phyloP scores from a whole-genome alignment of 2,888 invertebrate genomes.

The Nemotelus nigrinus region DNA sequence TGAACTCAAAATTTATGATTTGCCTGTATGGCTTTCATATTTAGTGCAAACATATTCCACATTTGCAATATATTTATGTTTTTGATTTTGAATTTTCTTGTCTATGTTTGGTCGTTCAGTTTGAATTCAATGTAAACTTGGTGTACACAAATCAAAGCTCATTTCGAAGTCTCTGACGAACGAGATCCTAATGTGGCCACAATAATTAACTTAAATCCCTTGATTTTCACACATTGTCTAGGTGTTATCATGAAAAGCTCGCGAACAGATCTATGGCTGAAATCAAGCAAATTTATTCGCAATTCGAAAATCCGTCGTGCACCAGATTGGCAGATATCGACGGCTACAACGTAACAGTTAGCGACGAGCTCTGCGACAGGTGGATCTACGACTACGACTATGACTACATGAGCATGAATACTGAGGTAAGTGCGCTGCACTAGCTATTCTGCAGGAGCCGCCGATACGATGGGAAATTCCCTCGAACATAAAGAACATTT shows the following conservation, averaged over 20 bases:
- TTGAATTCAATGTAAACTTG: no score
- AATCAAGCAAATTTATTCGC: constrained; percentile 61
- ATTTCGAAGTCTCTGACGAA: no score
- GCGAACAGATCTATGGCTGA: constrained; percentile 62
- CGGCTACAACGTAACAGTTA: constrained; percentile 59
- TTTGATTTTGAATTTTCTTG: no score
- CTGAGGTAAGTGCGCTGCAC: constrained; percentile 67
- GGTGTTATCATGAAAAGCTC: constrained; percentile 63
- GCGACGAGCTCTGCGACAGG: constrained; percentile 63
- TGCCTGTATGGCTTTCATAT: no score
- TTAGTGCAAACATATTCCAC: no score
- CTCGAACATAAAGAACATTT: no score
- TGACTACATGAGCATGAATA: constrained; percentile 70
- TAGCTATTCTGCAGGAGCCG: not conserved
- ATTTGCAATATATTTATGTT: no score
- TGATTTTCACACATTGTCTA: constrained; percentile 40
- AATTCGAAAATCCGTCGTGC: constrained; percentile 61
- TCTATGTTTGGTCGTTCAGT: no score
- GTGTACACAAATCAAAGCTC: no score
- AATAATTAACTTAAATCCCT: not conserved
- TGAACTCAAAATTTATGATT: no score
- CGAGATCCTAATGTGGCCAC: no score
- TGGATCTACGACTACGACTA: constrained; percentile 71
- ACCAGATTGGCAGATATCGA: constrained; percentile 59
- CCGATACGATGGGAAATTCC: no score